These are phyloP conservation scores for Notodonta ziczac DNA, from an alignment of 2,888 invertebrate genomes.

Conservation along the genomic window DNA sequence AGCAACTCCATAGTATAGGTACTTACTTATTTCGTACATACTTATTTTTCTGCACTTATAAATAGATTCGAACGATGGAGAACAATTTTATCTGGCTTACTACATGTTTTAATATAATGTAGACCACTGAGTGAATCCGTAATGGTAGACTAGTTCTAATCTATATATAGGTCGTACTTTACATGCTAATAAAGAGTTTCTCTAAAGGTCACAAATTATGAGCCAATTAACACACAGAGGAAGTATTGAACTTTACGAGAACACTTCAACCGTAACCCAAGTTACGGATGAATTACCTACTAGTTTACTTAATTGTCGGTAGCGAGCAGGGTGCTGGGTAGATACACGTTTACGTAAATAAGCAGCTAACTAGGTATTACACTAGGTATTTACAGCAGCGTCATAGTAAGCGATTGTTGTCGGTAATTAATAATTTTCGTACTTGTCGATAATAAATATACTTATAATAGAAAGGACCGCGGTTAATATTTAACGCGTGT, in stretches of 20 bases:
- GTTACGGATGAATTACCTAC: slow-evolving; percentile 58
- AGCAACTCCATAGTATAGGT: too few relatives aligned
- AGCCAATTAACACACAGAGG: slow-evolving; percentile 50
- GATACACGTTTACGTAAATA: background rate
- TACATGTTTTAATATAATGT: too few relatives aligned
- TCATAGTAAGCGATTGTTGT: too few relatives aligned
- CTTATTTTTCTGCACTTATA: too few relatives aligned
- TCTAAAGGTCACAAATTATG: slow-evolving; percentile 54
- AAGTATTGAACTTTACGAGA: slow-evolving; percentile 68
- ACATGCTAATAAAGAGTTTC: slow-evolving; percentile 30
- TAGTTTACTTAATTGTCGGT: slow-evolving; percentile 57
- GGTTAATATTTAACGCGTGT: slow-evolving; percentile 8
- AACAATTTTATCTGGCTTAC: too few relatives aligned
- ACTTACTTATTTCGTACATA: too few relatives aligned
- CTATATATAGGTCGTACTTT: slow-evolving; percentile 36
- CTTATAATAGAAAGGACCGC: background rate
- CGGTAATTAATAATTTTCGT: background rate
- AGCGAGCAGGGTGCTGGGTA: background rate
- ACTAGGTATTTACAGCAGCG: background rate
- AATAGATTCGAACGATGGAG: too few relatives aligned
- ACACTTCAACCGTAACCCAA: slow-evolving; percentile 57
- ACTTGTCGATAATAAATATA: background rate
- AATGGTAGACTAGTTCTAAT: slow-evolving; percentile 6
- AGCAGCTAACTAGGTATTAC: background rate
- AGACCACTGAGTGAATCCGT: too few relatives aligned